Conservation (phyloP, 2,888 invertebrate genomes). For the Drosophila birchii region DNA sequence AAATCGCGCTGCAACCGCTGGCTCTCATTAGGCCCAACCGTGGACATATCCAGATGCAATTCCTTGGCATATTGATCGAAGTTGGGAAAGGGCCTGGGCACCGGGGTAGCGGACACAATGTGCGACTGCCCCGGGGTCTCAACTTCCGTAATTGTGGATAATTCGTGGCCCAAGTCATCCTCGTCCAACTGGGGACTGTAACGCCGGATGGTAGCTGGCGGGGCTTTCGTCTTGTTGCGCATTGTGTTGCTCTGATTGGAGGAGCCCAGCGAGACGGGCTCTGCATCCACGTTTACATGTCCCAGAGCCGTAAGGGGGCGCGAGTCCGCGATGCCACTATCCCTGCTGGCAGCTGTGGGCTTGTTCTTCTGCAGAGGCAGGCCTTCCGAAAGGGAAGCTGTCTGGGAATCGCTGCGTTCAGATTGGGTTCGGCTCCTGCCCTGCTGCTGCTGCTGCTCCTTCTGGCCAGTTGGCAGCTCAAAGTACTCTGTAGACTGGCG, state of each 20-base stretch:
- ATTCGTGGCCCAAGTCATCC: constrained; percentile 86
- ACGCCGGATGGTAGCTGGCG: constrained; percentile 81
- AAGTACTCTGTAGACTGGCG: constrained; percentile 84
- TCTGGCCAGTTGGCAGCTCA: constrained; percentile 75
- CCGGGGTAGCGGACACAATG: constrained; percentile 47
- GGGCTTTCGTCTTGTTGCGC: constrained; percentile 53
- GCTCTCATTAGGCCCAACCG: constrained; percentile 84
- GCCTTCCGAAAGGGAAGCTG: constrained; percentile 55
- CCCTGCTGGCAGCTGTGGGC: constrained; percentile 80
- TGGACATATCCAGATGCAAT: constrained; percentile 83
- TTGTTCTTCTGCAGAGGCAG: constrained; percentile 79
- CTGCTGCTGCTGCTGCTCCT: constrained; percentile 2
- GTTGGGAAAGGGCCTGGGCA: constrained; percentile 71
- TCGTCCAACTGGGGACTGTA: constrained; percentile 83
- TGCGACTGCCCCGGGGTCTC: constrained; percentile 88
- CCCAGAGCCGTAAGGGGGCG: constrained; percentile 82
- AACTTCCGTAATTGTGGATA: constrained; percentile 89
- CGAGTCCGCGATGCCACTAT: constrained; percentile 84
- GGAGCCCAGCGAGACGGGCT: constrained; percentile 61
- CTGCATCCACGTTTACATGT: constrained; percentile 56
- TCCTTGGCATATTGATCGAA: constrained; percentile 86
- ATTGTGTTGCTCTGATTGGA: constrained; percentile 51
- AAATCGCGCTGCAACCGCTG: constrained; percentile 84
- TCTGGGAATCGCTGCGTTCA: constrained; percentile 57
- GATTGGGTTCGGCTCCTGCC: constrained; percentile 50